Conservation (phyloP, 2,888 invertebrate species). For the Plagiodera versicolora region DNA sequence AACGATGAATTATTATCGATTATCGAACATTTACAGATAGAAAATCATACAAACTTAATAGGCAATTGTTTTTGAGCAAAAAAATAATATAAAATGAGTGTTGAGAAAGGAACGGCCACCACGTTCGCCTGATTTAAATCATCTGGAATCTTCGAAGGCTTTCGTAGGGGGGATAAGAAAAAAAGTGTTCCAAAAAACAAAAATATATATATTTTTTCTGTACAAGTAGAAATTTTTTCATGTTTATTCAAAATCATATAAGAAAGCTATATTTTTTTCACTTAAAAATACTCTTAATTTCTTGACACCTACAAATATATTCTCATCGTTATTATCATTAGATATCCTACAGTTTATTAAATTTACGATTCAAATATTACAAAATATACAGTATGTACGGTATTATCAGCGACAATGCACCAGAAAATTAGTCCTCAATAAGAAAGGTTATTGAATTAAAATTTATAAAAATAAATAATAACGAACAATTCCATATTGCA, state of each 20-base stretch:
- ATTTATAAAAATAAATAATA: too few relatives aligned
- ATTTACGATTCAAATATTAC: constrained; percentile 23
- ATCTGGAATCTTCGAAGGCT: too few relatives aligned
- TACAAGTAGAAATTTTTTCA: constrained; percentile 4
- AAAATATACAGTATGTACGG: constrained; percentile 17
- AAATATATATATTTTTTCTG: constrained; percentile 12
- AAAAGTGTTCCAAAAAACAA: constrained; percentile 1
- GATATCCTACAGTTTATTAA: constrained; percentile 16
- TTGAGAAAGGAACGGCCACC: too few relatives aligned
- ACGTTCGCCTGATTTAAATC: too few relatives aligned
- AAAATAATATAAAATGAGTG: too few relatives aligned
- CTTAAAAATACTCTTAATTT: constrained; percentile 9
- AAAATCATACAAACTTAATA: too few relatives aligned
- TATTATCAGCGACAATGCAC: constrained; percentile 8
- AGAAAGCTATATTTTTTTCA: neutral
- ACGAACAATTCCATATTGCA: constrained; percentile 12
- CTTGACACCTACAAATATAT: constrained; percentile 4
- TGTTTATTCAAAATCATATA: constrained; percentile 8
- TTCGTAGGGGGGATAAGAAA: neutral
- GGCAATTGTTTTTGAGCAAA: too few relatives aligned
- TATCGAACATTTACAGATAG: too few relatives aligned
- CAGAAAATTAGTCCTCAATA: constrained; percentile 9
- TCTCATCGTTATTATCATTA: neutral
- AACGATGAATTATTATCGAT: too few relatives aligned
- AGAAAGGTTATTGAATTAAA: too few relatives aligned